Base-by-base conservation (phyloP, 2,797 vertebrate genomes). In the Rhinogobio ventralis region DNA sequence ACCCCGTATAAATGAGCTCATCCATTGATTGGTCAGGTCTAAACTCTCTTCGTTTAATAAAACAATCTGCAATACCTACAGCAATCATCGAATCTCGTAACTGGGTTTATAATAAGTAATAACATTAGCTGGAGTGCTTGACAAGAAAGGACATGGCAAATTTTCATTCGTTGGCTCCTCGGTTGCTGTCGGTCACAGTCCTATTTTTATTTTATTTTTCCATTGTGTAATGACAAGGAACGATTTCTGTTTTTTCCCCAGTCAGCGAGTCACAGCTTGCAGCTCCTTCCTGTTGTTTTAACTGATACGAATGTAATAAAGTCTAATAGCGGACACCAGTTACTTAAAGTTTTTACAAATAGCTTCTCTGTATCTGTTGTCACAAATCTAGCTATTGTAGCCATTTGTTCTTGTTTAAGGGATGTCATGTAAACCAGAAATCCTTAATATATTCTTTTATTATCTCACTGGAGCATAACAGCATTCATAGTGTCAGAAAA, bases 331-430 rank as follows among this genome's bases (percentile, higher is more conserved):
- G 49, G 71, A 81, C 77, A 80, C 78, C 69, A 45, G 14, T 82
- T 68, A 68, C 69, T 76, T 82, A 76, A 13, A 4, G 45, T 33
- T 76, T 64, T 57, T 51, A 67, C 60, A 46, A 76, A 62, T 75
- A 82, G 84, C 85, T 49, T 82, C 60, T 46, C n/a, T 53, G 55
- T 76, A 76, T 81, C 71, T n/a, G 80, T 82, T 57, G 79, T 82
- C 53, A 67, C 14, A 14, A 62, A 62, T 71, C 73, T 81, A 81
- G 60, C 80, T 68, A 55, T 73, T 57, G 74, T 84, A 84, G 83
- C 51, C 82, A 55, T 83, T 83, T 76, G 73, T 77, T 83, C 82
- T 79, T 25, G 75, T 84, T 84, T 84, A 71, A 84, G 66, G 75
- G 75, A 60, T 84, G 64, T 84, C 74, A 71, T 79, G 83, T 60